phyloP scores from a whole-genome alignment of 2,113 vertebrate genomes.

The Neodontobutis hainanensis region DNA sequence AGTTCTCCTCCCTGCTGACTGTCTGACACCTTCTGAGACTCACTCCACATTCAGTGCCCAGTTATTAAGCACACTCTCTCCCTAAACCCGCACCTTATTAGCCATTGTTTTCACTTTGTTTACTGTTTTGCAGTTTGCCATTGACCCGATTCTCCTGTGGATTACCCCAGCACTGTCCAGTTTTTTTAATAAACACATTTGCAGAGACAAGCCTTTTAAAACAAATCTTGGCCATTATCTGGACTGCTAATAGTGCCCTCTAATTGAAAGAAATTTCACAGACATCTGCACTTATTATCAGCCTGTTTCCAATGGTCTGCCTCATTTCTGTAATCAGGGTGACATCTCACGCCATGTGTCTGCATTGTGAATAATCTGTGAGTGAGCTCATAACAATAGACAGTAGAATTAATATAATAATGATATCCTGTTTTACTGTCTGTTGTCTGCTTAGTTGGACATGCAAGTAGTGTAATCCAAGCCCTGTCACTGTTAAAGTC shows the following conservation, averaged over 20 bases:
- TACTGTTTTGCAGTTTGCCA: conserved; percentile 13
- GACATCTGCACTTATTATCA: conserved; percentile 21
- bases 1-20: conserved; percentile 14
- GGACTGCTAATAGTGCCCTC: background rate
- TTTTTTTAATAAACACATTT: conserved; percentile 14
- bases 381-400: background rate
- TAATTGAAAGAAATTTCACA: conserved; percentile 15
- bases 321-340: conserved; percentile 31
- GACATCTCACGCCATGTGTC: conserved; percentile 7
- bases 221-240: conserved; percentile 6
- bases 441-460: conserved; percentile 2
- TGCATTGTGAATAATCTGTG: conserved; percentile 20
- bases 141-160: conserved; percentile 15
- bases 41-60: background rate
- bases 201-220: background rate
- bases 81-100: conserved; percentile 7
- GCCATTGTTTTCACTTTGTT: conserved; percentile 9
- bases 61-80: conserved; percentile 8
- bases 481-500: conserved; percentile 22
- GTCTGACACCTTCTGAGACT: conserved; percentile 17
- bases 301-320: conserved; percentile 5
- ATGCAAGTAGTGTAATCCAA: conserved; percentile 24
- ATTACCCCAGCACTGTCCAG: conserved; percentile 1
- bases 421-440: background rate
- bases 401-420: conserved; percentile 3